phyloP scores from a whole-genome alignment of 2,797 vertebrate genomes.

The Anabas testudineus region DNA sequence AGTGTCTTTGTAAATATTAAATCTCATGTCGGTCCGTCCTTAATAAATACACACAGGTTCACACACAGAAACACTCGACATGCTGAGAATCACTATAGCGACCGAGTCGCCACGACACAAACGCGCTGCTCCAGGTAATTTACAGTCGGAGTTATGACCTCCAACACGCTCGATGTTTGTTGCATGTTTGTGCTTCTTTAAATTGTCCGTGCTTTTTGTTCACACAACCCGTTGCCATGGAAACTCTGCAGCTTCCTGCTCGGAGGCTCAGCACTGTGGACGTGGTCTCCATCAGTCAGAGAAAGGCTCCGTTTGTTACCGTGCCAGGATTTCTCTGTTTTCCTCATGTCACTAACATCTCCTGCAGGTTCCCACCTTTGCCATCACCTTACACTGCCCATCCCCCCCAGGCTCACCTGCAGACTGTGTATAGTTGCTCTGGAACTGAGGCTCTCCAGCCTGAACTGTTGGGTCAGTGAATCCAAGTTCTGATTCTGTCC shows the following conservation, averaged over 20 bases:
- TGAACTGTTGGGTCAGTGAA: too few species aligned
- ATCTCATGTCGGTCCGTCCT: constrained; percentile 21
- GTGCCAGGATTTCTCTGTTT: too few species aligned
- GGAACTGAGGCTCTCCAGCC: too few species aligned
- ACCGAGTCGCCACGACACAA: constrained; percentile 67
- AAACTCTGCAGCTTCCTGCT: constrained; percentile 19
- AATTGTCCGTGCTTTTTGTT: constrained; percentile 24
- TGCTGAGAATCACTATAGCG: constrained; percentile 69
- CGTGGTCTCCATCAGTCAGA: not conserved
- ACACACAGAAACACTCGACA: constrained; percentile 66
- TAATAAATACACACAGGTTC: constrained; percentile 47
- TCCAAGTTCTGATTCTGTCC: too few species aligned
- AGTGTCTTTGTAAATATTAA: constrained; percentile 17
- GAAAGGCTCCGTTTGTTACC: too few species aligned
- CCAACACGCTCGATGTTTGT: constrained; percentile 11
- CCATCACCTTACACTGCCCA: too few species aligned
- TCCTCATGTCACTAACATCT: too few species aligned
- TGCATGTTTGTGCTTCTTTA: constrained; percentile 47
- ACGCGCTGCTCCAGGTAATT: constrained; percentile 47
- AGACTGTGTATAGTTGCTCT: too few species aligned
- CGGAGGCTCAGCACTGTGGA: constrained; percentile 12
- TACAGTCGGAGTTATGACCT: constrained; percentile 40
- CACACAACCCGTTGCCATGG: constrained; percentile 26
- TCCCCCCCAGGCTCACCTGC: too few species aligned
- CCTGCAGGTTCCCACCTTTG: too few species aligned